Conservation (phyloP, 2,888 invertebrate species). For the Archips crataeganus region DNA sequence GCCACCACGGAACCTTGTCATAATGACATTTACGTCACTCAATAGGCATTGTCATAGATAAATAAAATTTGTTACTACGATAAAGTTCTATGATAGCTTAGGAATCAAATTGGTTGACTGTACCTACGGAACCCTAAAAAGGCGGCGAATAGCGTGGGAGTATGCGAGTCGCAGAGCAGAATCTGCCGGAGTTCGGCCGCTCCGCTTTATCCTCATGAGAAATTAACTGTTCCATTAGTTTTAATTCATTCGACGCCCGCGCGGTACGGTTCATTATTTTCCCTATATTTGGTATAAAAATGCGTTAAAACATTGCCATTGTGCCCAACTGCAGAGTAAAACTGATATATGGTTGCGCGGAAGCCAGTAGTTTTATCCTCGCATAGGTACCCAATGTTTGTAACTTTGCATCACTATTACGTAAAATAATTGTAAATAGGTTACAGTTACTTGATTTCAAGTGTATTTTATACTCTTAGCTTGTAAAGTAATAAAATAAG, state of each 20-base stretch:
- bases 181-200: conserved; percentile 63
- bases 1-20: too few species aligned
- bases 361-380: background rate
- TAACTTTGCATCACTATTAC: too few species aligned
- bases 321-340: conserved; percentile 46
- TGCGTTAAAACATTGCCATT: conserved; percentile 66
- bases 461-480: too few species aligned
- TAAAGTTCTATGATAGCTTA: too few species aligned
- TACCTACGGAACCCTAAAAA: background rate
- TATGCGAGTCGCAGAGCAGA: conserved; percentile 49
- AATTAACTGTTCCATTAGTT: conserved; percentile 85
- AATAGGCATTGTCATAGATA: too few species aligned
- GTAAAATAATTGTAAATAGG: too few species aligned
- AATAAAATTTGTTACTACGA: too few species aligned
- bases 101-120: too few species aligned
- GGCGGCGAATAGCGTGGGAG: conserved; percentile 32
- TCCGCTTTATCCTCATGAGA: conserved; percentile 82
- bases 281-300: conserved; percentile 75
- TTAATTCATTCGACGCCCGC: conserved; percentile 80
- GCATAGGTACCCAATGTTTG: background rate
- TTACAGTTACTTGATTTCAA: too few species aligned
- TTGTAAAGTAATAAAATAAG: too few species aligned
- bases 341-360: background rate
- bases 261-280: conserved; percentile 75
- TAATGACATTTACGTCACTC: too few species aligned